Base-by-base conservation (phyloP, 1,140 invertebrate genomes). In the Eriosoma lanigerum region DNA sequence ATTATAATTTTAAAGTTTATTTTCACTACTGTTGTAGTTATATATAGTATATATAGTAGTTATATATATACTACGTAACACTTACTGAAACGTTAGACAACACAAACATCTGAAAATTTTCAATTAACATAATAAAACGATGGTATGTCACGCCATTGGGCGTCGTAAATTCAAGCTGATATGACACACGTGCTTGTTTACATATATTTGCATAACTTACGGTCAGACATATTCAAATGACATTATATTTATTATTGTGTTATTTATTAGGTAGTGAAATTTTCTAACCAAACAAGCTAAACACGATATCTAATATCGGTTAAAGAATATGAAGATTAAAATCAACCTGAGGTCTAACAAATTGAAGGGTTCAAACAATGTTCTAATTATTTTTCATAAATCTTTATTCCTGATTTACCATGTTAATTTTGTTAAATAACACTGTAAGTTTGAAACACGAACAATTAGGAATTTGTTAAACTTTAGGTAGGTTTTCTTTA, bases 151-250 rank as follows among this genome's bases (percentile, higher is more conserved):
- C 26, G 24, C 26, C n/a, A 72, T 26, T 32, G 48, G 48, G 17
- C 32, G 32, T 56, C 19, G 13, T 32, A 38, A 58, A 26, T 5
- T 13, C 10, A 1, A 0, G 29, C 26, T 8, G 26, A 58, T 58
- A 56, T 26, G 13, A 24, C 29, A 17, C n/a, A 24, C n/a, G 29
- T 44, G 29, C 21, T 76, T 17, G 54, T 38, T 46, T 26, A 38
- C 32, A 76, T 26, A 76, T 3, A 58, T 76, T 76, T 58, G 32
- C 32, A 46, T 60, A 56, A 76, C 6, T 76, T 58, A 38, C 26
- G 62, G 32, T 12, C 0, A 17, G 13, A 48, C 38, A n/a, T 68
- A 17, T 46, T 6, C 0, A 46, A 68, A 68, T 21, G 5, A 5
- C 21, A 17, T 26, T 12, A 17, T 26, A 9, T 46, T 68, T 13